Base-by-base conservation (phyloP, 53 echinoderm and acorn worm genomes). In the Temnopleurus reevesii region DNA sequence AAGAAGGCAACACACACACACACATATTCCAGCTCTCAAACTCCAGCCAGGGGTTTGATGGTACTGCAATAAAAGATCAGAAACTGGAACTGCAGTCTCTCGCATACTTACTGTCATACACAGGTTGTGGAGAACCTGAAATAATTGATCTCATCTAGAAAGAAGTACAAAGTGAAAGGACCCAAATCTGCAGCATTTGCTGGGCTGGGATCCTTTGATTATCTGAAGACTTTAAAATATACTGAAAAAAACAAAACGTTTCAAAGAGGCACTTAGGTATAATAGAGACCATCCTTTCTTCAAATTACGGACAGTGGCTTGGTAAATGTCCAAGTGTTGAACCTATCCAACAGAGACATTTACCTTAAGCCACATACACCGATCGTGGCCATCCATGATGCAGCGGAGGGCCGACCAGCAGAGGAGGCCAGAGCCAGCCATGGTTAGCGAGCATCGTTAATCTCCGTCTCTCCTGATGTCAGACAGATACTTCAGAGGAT, bases 361-460 rank as follows among this genome's bases (percentile, higher is more conserved):
- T 81, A 90, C 33, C 58, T 90, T 4, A 5, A 53, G 24, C 83
- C 83, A 46, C 47, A 55, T 17, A 90, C 84, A 45, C 84, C 84
- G 0, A 41, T 90, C 4, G 84, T 71, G 31, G 31, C 35, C 15
- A 18, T 83, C 41, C 21, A n/a, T 21, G 83, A 57, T n/a, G n/a
- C n/a, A n/a, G n/a, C n/a, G n/a, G n/a, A n/a, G n/a, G n/a, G 45
- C 28, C 51, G 6, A 46, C 81, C 44, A 31, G 18, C 81, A 53
- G 8, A 21, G 4, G 12, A 25, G 45, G 5, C 76, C 5, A 0
- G n/a, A 43, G 21, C 44, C 76, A 44, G 76, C 45, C 76, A 41
- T 15, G 45, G 76, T 76, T 10, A 44, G 21, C 5, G 76, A 76
- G 76, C 76, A 76, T 45, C 47, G 51, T 2, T 53, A 81, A 28